Conservation (phyloP, 2,888 invertebrate genomes). For the Scaeva pyrastri region DNA sequence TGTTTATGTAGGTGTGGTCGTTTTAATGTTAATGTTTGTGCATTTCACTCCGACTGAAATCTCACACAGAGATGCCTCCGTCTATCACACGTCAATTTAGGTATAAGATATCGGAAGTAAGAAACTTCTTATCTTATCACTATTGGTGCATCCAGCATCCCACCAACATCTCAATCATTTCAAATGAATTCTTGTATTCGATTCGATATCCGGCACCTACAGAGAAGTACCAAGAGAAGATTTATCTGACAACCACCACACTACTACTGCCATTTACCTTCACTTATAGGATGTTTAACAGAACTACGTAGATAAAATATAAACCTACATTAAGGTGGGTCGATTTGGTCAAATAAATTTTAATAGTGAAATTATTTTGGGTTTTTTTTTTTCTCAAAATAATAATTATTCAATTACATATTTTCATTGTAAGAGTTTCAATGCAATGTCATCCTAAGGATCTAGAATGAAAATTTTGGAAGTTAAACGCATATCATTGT, state of each 20-base stretch:
- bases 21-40: not conserved
- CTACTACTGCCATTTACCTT: slow-evolving; percentile 43
- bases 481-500: too few relatives aligned
- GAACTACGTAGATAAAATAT: too few relatives aligned
- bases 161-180: slow-evolving; percentile 37
- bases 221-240: slow-evolving; percentile 20
- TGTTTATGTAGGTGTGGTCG: not conserved
- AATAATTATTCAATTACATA: too few relatives aligned
- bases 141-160: slow-evolving; percentile 52
- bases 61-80: slow-evolving; percentile 18
- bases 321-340: too few relatives aligned
- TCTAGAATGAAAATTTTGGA: too few relatives aligned
- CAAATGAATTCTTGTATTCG: slow-evolving; percentile 51
- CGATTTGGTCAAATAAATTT: too few relatives aligned
- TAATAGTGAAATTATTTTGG: too few relatives aligned
- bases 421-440: too few relatives aligned
- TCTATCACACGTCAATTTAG: slow-evolving; percentile 64
- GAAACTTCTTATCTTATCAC: slow-evolving; percentile 49
- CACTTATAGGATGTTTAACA: slow-evolving; percentile 48
- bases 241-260: slow-evolving; percentile 25
- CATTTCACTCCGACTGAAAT: slow-evolving; percentile 2
- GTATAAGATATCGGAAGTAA: slow-evolving; percentile 53
- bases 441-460: too few relatives aligned
- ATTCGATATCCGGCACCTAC: slow-evolving; percentile 60
- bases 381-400: too few relatives aligned